Evolutionary conservation across 2,888 invertebrate species (phyloP).

Genomic region (Agonopterix alstromeriana): DNA sequence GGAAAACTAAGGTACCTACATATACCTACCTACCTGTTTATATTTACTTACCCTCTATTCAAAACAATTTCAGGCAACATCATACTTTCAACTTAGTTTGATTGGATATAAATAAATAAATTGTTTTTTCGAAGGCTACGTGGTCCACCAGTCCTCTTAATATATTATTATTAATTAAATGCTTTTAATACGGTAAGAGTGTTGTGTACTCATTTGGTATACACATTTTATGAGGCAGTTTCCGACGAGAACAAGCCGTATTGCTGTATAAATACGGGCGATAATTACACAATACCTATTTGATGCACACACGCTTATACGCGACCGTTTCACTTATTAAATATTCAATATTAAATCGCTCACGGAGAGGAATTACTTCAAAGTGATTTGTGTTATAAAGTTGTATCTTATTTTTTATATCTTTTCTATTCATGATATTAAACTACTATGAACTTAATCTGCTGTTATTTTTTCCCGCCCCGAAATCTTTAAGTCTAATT

Average conservation of each 20-base stretch:
- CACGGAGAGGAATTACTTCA: slow-evolving; percentile 16
- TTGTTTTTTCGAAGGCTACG: slow-evolving; percentile 1
- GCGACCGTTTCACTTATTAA: slow-evolving; percentile 37
- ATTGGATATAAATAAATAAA: neutral
- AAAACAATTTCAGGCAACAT: too few relatives aligned
- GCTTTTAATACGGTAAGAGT: neutral
- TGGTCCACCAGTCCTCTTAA: too few relatives aligned
- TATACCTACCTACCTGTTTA: neutral
- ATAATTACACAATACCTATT: slow-evolving; percentile 43
- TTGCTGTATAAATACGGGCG: slow-evolving; percentile 44
- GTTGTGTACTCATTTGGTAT: neutral
- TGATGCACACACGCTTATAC: slow-evolving; percentile 42
- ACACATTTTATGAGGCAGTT: slow-evolving; percentile 28
- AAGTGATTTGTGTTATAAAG: neutral
- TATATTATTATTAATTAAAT: neutral
- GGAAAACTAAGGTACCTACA: slow-evolving; percentile 1
- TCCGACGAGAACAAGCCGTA: slow-evolving; percentile 40
- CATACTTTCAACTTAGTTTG: too few relatives aligned
- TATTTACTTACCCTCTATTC: too few relatives aligned
- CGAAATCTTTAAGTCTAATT: too few relatives aligned
- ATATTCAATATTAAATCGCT: slow-evolving; percentile 52
- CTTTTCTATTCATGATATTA: too few relatives aligned
- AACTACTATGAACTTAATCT: too few relatives aligned
- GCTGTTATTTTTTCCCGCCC: too few relatives aligned
- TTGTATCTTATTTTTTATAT: neutral